A percentile compares a stretch with the other conserved stretches of the same genome.
These are phyloP conservation scores for Pachymerium ferrugineum DNA, from an alignment of 2,888 invertebrate genomes.

Conservation along the genomic window DNA sequence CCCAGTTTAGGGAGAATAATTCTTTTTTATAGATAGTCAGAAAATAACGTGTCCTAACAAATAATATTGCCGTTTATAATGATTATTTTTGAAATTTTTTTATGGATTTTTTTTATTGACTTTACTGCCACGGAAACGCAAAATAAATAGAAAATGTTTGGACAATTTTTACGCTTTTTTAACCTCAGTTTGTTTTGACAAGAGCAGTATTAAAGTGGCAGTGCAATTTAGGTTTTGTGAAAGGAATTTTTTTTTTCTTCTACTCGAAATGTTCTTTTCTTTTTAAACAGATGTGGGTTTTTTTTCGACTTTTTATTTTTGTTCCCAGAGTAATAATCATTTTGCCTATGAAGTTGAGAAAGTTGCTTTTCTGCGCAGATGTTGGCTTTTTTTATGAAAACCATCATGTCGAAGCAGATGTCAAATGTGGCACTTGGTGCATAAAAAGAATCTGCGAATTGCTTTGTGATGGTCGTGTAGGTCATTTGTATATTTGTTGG, in stretches of 20 bases:
- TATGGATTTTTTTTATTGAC: not conserved
- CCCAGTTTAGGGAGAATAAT: too few relatives aligned
- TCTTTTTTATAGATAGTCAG: too few relatives aligned
- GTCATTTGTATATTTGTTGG: not conserved
- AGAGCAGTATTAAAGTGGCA: not conserved
- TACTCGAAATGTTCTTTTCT: not conserved
- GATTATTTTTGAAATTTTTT: not conserved
- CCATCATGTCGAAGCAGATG: slow-evolving; percentile 22
- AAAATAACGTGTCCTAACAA: too few relatives aligned
- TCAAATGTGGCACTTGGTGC: slow-evolving; percentile 14
- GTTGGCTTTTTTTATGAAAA: slow-evolving; percentile 14
- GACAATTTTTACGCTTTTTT: not conserved
- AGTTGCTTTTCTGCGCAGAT: not conserved
- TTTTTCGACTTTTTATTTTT: not conserved
- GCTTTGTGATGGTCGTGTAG: not conserved
- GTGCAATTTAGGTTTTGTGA: not conserved
- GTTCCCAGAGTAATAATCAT: slow-evolving; percentile 16
- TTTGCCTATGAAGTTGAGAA: slow-evolving; percentile 11
- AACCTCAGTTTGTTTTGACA: slow-evolving; percentile 7
- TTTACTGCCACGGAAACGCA: not conserved
- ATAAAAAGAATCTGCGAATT: slow-evolving; percentile 10
- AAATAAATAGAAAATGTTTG: not conserved
- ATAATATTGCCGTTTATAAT: too few relatives aligned
- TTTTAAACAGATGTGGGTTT: not conserved
- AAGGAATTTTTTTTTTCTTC: slow-evolving; percentile 10